Evolutionary conservation across 2,888 invertebrate genomes (phyloP), one percentile per base, ranked within the genome.

Genomic region (Drosophila vallismaia): DNA sequence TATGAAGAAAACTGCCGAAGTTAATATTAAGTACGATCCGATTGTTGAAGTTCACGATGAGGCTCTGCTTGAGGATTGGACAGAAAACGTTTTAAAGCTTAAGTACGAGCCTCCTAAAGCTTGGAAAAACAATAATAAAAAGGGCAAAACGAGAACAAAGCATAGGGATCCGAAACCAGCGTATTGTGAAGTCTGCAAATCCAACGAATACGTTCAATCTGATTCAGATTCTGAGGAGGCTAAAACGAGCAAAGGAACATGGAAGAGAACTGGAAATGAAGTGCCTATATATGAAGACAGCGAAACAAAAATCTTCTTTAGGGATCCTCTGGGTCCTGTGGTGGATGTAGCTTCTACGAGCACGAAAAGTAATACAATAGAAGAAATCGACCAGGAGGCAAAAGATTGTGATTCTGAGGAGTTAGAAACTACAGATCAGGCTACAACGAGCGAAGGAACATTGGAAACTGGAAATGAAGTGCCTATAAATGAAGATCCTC

Each of bases 1-100:
- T 28, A 89, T 95, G 54, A 93, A 93, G 42, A 93, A 93, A 88
- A 92, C 93, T 3, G 93, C 92, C 83, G 92, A 91, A 48, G 77
- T 93, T 33, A 92, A 92, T 57, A 86, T 93, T 12, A 92, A 91
- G 75, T 89, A 91, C 49, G 75, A 87, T 0, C 85, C 89, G 2
- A 90, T 89, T 29, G 82, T 86, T 8, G 76, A 91, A 2, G 77
- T 88, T 1, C 90, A 91, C 55, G 76, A 86, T 10, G 19, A 72
- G 14, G 66, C 73, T 31, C 12, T 38, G 2, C 14, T 38, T 5
- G 31, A 26, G n/a, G 29, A 38, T 9, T 56, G 38, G 50, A 1
- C 8, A 3, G 12, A 29, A 24, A 31, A 31, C 24, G 44, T 9
- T 44, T 44, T 44, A 24, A 4, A 24, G 1, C 14, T 24, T 3